phyloP scores from a whole-genome alignment of 2,797 vertebrate genomes.

The Spinus pinus region DNA sequence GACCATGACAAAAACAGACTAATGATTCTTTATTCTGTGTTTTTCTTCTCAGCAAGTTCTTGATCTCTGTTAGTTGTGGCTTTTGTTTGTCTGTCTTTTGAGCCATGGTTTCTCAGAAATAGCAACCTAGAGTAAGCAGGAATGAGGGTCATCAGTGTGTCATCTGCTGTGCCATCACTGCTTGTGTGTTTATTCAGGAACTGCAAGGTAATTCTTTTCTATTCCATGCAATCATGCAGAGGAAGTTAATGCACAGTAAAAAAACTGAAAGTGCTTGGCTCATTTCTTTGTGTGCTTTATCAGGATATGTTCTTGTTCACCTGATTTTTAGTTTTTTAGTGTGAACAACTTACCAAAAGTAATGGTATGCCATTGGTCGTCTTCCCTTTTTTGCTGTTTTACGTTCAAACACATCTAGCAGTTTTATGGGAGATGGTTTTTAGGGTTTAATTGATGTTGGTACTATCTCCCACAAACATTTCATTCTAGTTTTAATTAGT shows the following conservation, averaged over 20 bases:
- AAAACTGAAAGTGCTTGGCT: not conserved
- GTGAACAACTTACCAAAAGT: not conserved
- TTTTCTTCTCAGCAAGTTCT: not conserved
- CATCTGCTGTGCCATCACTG: slow-evolving; percentile 37
- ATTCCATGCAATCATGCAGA: not conserved
- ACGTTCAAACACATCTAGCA: not conserved
- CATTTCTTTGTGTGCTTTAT: not conserved
- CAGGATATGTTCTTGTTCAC: not conserved
- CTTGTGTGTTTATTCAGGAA: slow-evolving; percentile 8
- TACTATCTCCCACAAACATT: not conserved
- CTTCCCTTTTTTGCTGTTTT: not conserved
- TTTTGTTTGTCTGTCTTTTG: slow-evolving; percentile 2
- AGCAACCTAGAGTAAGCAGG: not conserved
- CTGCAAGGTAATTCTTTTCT: slow-evolving; percentile 36
- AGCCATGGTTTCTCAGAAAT: not conserved
- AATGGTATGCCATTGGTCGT: not conserved
- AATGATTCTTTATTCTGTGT: not conserved
- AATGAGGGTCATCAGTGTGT: slow-evolving; percentile 6
- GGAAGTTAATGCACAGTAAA: not conserved
- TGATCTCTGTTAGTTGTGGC: not conserved
- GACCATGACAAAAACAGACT: not conserved
- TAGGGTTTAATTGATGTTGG: not conserved
- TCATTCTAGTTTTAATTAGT: not conserved
- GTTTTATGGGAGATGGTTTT: not conserved
- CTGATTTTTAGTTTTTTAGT: not conserved